Evolutionary conservation across 2,888 invertebrate genomes (phyloP).

Genomic region (Deilephila elpenor): DNA sequence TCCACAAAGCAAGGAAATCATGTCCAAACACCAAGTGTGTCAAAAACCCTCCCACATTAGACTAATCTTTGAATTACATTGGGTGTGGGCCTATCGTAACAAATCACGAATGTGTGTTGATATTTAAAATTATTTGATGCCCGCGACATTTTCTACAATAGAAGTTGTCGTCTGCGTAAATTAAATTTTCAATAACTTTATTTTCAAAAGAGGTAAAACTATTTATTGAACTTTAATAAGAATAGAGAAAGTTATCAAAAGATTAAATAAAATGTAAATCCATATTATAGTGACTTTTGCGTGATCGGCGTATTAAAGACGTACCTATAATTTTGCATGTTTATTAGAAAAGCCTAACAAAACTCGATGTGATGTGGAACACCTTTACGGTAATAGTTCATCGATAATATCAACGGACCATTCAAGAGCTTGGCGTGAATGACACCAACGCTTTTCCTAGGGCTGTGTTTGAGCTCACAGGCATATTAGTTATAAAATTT

Average conservation of each 20-base stretch:
- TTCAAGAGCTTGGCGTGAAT: conserved; percentile 51
- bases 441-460: conserved; percentile 37
- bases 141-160: no score
- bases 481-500: neutral
- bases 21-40: conserved; percentile 22
- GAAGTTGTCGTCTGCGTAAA: no score
- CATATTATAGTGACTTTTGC: no score
- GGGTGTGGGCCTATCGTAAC: conserved; percentile 27
- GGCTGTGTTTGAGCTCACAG: neutral
- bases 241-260: no score
- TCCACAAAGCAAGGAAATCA: conserved; percentile 19
- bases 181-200: no score
- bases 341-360: conserved; percentile 3
- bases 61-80: conserved; percentile 23
- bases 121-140: no score
- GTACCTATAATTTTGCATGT: neutral
- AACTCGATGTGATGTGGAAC: conserved; percentile 27
- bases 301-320: no score
- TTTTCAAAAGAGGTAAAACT: no score
- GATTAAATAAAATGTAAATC: no score
- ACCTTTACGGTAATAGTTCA: conserved; percentile 41
- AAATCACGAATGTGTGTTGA: neutral
- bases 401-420: conserved; percentile 42
- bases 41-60: conserved; percentile 16
- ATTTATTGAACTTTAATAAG: no score